Percentiles rank a stretch among this genome's conserved stretches.
These are phyloP conservation scores for Gallinago stenura DNA, from an alignment of 2,797 vertebrate genomes.

Conservation along the genomic window DNA sequence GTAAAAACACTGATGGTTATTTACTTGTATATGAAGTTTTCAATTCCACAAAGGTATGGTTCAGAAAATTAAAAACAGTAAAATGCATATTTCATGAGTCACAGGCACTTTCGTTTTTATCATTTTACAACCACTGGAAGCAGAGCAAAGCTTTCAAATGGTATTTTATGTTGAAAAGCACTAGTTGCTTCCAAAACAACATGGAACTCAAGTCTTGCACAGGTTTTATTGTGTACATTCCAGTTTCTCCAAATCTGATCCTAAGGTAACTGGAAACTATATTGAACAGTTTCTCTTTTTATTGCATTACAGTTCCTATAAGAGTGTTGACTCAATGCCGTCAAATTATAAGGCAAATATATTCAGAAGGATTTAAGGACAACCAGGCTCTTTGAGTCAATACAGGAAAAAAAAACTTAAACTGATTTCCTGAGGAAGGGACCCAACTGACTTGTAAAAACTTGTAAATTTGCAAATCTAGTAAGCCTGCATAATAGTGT, in stretches of 20 bases:
- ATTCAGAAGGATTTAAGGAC: constrained; percentile 82
- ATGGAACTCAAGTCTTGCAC: constrained; percentile 53
- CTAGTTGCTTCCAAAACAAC: constrained; percentile 49
- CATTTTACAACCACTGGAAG: constrained; percentile 36
- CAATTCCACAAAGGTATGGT: constrained; percentile 44
- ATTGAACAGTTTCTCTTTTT: constrained; percentile 81
- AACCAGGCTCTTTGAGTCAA: constrained; percentile 83
- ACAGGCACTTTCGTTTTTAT: constrained; percentile 50
- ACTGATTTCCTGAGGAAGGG: constrained; percentile 85
- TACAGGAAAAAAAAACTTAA: constrained; percentile 78
- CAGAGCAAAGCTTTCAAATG: constrained; percentile 50
- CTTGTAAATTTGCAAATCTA: constrained; percentile 85
- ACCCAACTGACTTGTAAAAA: constrained; percentile 85
- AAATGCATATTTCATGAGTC: constrained; percentile 45
- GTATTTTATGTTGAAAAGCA: constrained; percentile 52
- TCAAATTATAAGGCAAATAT: constrained; percentile 83
- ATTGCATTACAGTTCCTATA: constrained; percentile 77
- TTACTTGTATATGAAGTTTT: background rate
- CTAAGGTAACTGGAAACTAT: constrained; percentile 77
- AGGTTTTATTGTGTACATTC: constrained; percentile 73
- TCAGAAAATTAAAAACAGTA: constrained; percentile 41
- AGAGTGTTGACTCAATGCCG: constrained; percentile 79
- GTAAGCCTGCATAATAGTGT: constrained; percentile 82
- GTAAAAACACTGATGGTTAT: background rate
- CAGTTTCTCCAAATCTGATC: constrained; percentile 76